A percentile compares a stretch with the other conserved stretches of the same genome.
phyloP scores from a whole-genome alignment of 2,888 invertebrate genomes.

The Cantharis flavilabris region DNA sequence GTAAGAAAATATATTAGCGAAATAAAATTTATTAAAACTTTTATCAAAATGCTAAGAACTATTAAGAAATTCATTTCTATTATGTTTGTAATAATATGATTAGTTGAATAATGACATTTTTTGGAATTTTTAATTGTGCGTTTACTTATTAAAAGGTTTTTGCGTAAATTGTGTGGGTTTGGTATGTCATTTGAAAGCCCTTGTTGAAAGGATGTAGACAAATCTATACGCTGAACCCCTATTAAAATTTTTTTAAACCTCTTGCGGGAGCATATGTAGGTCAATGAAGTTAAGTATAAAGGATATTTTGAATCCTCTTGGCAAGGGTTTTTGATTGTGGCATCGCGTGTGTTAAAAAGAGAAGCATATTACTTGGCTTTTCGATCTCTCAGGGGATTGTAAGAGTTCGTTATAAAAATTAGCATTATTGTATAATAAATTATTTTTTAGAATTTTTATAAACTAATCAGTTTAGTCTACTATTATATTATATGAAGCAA shows the following conservation, averaged over 20 bases:
- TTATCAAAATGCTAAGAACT: background rate
- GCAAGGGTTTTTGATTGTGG: background rate
- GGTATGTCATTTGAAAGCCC: background rate
- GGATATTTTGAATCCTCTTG: background rate
- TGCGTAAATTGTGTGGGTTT: background rate
- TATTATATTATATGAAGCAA: background rate
- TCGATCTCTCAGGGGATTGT: background rate
- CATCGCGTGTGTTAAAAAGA: background rate
- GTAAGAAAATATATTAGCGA: conserved; percentile 6
- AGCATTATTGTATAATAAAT: too few species aligned
- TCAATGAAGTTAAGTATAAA: background rate
- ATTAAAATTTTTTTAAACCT: background rate
- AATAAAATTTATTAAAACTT: conserved; percentile 7
- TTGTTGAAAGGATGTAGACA: background rate
- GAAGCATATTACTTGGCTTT: background rate
- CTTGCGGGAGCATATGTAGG: background rate
- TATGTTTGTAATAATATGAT: background rate
- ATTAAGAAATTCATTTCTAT: background rate
- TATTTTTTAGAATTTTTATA: background rate
- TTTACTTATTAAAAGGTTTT: background rate
- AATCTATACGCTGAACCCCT: too few species aligned
- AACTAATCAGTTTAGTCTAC: background rate
- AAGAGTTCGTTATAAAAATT: background rate
- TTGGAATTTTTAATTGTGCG: background rate
- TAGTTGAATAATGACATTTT: background rate